Evolutionary conservation across 2,888 invertebrate species (phyloP), one percentile per base, ranked within the genome.

Genomic region (Napeogenes inachia): DNA sequence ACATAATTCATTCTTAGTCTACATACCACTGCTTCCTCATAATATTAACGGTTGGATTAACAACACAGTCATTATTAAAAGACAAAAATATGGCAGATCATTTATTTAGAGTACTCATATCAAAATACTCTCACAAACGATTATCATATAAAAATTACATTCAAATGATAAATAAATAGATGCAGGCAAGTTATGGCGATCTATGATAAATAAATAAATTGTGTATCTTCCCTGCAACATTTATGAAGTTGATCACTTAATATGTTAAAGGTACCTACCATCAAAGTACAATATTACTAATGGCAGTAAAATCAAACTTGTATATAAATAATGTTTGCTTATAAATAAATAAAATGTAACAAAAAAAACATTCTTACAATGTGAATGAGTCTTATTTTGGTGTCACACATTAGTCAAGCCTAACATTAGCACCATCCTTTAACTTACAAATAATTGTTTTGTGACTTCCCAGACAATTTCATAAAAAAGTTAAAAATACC

Each of bases 401-500:
- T 89, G 89, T 89, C 86, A 89, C 85, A 88, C 87, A 87, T 89
- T 87, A 88, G 88, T 84, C 83, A 82, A 87, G 86, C 85, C 89
- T 88, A 87, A 87, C 78, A 87, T 89, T 89, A 89, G 89, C 89
- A 89, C 89, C 89, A 83, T 87, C 79, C 64, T 75, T 85, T 81
- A 85, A 82, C 89, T 89, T 89, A 89, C 82, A 87, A 85, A 87
- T 85, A 86, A 80, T 82, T 82, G 80, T 82, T 87, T 90, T 90
- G 89, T 89, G 90, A 90, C 90, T 87, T 88, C 82, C 82, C 85
- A 84, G 87, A 89, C 84, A 87, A 84, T 88, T 87, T 86, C 82
- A 83, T 90, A 89, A 82, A 89, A 89, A 89, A 88, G 87, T 86
- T 89, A 89, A 87, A 87, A 89, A 89, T 89, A 87, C 86, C 89